Evolutionary conservation across 2,113 vertebrate species (phyloP).

Genomic region (Progne subis): DNA sequence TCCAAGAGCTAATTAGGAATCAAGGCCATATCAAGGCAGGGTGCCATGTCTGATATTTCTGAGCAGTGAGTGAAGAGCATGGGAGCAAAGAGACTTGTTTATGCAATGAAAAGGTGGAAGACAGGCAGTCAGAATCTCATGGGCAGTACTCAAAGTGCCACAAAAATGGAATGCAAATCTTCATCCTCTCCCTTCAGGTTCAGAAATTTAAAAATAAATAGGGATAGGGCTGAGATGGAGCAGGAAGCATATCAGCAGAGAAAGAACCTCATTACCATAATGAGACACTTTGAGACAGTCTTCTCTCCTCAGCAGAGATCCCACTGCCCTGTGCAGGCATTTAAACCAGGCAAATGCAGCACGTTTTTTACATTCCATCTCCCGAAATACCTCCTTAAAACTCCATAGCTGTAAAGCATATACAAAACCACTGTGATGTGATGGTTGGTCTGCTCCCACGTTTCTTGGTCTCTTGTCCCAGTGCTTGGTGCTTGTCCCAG

Average conservation of each 20-base stretch:
- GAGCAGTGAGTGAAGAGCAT: not conserved
- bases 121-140: not conserved
- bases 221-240: not conserved
- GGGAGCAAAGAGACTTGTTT: not conserved
- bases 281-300: not conserved
- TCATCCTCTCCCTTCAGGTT: not conserved
- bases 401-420: not conserved
- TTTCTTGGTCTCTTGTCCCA: not conserved
- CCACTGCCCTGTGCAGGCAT: not conserved
- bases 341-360: not conserved
- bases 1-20: not conserved
- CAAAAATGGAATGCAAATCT: constrained; percentile 23
- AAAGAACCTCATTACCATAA: constrained; percentile 7
- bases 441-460: fast-evolving
- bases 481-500: not conserved
- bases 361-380: not conserved
- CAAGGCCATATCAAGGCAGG: not conserved
- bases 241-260: not conserved
- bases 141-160: not conserved
- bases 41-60: not conserved
- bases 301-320: not conserved
- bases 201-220: not conserved
- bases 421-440: not conserved
- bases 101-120: not conserved
- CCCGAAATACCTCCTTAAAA: not conserved